Base-by-base conservation (phyloP, 2,797 vertebrate genomes). In the Etheostoma nigrum region DNA sequence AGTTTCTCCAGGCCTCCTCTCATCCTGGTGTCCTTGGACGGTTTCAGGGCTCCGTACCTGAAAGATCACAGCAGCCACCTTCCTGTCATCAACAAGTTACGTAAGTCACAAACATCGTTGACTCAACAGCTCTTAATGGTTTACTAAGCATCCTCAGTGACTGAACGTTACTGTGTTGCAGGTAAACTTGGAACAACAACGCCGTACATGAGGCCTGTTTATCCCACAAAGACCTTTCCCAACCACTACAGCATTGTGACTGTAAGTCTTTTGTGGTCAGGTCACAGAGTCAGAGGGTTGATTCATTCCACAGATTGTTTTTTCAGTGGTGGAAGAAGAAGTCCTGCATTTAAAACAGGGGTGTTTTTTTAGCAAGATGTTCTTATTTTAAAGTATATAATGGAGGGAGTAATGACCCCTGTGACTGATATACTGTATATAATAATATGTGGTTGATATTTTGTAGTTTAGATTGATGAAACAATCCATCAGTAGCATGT, bases 201-300 rank as follows among this genome's bases (percentile, higher is more conserved):
- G 0, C 89, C 93, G 40, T 90, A 95, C 83, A 90, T 99, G 94
- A 96, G 96, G 80, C 97, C 98, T 11, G 95, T 95, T 15, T 99
- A 99, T 90, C 98, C 98, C 59, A 96, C 98, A 57, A 99, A 99
- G 95, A 99, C 98, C 6, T 99, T 99, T 81, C 98, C 98, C 55
- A 99, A 99, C 90, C 98, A 99, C 91, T 99, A 99, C 93, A 97
- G 95, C 82, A 96, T 99, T 12, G 97, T 97, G 67, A 99, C 98
- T 62, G 98, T 99, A 93, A 97, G 97, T 95, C 25, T 65, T 25
- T 48, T 59, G 27, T n/a, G 25, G 6, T 66, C 45, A 21, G n/a
- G 12, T 42, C 44, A 15, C 23, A 25, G 7, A 44, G 33, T 60
- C 51, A 69, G 14, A 12, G 14, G 16, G 13, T 51, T 61, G 7